A percentile compares a stretch with the other conserved stretches of the same genome.
phyloP scores from a whole-genome alignment of 2,888 invertebrate genomes.

The Torymus texanus region DNA sequence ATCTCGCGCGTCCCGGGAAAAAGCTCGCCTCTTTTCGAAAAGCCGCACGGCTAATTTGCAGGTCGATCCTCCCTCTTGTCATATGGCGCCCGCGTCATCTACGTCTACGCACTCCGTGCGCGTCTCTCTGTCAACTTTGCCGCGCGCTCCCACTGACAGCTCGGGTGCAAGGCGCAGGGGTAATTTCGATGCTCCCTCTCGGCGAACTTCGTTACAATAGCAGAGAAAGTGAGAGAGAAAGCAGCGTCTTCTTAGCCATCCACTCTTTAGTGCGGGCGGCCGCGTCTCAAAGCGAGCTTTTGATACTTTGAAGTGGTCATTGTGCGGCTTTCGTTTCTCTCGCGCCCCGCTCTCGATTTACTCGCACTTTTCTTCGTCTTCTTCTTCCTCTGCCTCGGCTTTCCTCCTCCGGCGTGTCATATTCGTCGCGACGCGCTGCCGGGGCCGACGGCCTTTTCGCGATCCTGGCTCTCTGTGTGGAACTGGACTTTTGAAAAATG shows the following conservation, averaged over 20 bases:
- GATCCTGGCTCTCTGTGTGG: neutral
- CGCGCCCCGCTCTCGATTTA: constrained; percentile 29
- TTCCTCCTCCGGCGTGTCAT: neutral
- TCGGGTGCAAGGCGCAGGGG: neutral
- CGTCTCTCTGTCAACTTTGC: constrained; percentile 26
- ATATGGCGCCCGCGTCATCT: neutral
- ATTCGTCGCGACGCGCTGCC: neutral
- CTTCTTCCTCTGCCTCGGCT: neutral
- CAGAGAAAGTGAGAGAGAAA: neutral
- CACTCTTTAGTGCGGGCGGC: constrained; percentile 12
- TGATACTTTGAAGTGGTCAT: constrained; percentile 43
- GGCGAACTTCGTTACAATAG: constrained; percentile 25
- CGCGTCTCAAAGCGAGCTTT: constrained; percentile 29
- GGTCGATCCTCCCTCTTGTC: constrained; percentile 53
- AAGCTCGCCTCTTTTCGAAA: constrained; percentile 44
- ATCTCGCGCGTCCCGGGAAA: constrained; percentile 40
- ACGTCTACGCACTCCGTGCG: no score
- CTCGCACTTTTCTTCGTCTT: constrained; percentile 11
- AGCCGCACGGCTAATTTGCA: constrained; percentile 59
- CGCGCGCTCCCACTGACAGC: neutral
- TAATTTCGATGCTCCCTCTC: constrained; percentile 35
- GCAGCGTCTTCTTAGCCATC: neutral
- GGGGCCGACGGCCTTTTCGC: constrained; percentile 5
- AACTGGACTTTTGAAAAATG: constrained; percentile 37
- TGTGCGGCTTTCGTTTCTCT: constrained; percentile 25